Conservation (phyloP, 1,140 invertebrate genomes). For the Lordiphosa mommai region DNA sequence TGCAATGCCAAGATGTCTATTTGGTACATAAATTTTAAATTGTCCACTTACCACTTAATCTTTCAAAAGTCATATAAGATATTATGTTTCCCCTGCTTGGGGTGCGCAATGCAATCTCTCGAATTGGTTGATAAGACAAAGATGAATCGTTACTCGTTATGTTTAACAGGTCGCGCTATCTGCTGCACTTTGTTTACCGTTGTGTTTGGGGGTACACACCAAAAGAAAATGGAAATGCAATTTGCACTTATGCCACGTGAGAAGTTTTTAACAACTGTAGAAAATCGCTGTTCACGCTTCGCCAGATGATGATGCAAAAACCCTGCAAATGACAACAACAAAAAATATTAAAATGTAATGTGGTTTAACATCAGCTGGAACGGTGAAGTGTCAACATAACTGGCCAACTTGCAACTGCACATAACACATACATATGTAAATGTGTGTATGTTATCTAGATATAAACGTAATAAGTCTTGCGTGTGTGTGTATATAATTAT, state of each 20-base stretch:
- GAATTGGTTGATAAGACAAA: constrained; percentile 48
- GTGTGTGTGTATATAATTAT: neutral
- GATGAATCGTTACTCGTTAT: constrained; percentile 20
- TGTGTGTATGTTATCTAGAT: neutral
- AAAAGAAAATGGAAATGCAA: constrained; percentile 2
- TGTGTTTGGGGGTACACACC: neutral
- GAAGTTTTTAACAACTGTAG: too few species aligned
- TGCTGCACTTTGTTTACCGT: neutral
- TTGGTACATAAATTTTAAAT: neutral
- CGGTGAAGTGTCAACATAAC: neutral
- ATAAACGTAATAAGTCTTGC: too few species aligned
- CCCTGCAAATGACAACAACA: too few species aligned
- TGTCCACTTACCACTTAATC: constrained; percentile 75
- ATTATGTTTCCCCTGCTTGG: constrained; percentile 77
- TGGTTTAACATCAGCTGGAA: too few species aligned
- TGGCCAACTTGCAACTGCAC: too few species aligned
- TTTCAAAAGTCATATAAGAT: constrained; percentile 80
- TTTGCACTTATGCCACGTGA: neutral
- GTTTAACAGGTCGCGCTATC: constrained; percentile 8
- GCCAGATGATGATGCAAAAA: too few species aligned
- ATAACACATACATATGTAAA: neutral
- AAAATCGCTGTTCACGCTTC: too few species aligned
- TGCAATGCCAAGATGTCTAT: too few species aligned
- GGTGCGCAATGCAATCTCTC: constrained; percentile 71
- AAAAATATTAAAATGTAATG: too few species aligned